Evolutionary conservation across 2,888 invertebrate genomes (phyloP).

Genomic region (Drosophila longiperda): DNA sequence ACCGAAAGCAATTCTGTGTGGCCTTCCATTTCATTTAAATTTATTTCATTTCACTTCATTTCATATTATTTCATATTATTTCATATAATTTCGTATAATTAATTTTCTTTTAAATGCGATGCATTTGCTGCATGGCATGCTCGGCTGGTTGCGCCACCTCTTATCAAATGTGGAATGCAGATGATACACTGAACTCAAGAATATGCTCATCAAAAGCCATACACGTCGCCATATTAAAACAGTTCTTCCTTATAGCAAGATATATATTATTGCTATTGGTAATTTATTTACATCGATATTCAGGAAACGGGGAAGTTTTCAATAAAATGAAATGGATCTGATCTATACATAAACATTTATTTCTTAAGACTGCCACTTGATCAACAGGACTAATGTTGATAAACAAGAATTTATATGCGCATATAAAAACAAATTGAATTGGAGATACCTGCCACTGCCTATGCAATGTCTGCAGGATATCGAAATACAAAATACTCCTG

Average conservation of each 20-base stretch:
- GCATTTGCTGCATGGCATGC: conserved; percentile 33
- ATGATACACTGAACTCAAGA: not conserved
- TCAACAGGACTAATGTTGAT: too few species aligned
- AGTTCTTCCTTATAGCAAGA: not conserved
- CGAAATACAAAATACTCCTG: conserved; percentile 11
- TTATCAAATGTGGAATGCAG: not conserved
- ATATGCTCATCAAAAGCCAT: too few species aligned
- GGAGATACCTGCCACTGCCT: not conserved
- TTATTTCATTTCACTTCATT: conserved; percentile 15
- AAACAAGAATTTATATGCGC: not conserved
- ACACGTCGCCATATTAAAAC: not conserved
- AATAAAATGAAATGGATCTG: not conserved
- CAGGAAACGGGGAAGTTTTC: not conserved
- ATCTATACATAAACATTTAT: not conserved
- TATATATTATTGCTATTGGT: not conserved
- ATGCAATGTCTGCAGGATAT: not conserved
- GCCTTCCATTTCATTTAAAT: conserved; percentile 31
- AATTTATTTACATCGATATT: not conserved
- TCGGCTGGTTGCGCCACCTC: not conserved
- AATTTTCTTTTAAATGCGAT: conserved; percentile 7
- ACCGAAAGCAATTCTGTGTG: conserved; percentile 24
- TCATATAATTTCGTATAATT: conserved; percentile 9
- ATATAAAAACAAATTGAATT: not conserved
- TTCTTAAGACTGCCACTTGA: not conserved
- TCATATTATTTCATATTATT: conserved; percentile 14